Percentiles rank a stretch among this genome's conserved stretches.
Evolutionary conservation across 2,888 invertebrate genomes (phyloP).

Genomic region (Chrysolina haemoptera): DNA sequence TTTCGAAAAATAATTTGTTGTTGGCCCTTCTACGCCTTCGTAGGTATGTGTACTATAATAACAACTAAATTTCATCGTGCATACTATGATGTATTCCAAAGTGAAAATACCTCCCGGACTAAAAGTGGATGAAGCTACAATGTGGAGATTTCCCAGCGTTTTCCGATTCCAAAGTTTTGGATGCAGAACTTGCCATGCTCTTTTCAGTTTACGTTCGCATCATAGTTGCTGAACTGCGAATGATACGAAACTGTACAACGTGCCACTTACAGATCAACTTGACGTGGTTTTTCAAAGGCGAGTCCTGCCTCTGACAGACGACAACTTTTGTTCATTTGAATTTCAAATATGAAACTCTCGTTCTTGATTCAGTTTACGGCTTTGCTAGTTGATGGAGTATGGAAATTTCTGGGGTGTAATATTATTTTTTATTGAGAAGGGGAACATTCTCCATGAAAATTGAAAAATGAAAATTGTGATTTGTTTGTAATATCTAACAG

Average conservation of each 20-base stretch:
- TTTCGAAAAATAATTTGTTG: too few species aligned
- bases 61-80: too few species aligned
- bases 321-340: conserved; percentile 56
- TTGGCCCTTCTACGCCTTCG: too few species aligned
- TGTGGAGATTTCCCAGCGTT: conserved; percentile 39
- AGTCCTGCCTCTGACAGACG: conserved; percentile 55
- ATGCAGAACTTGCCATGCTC: conserved; percentile 56
- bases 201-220: conserved; percentile 53
- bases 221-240: conserved; percentile 47
- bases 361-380: conserved; percentile 8
- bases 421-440: not conserved
- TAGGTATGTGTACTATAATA: too few species aligned
- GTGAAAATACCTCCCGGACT: too few species aligned
- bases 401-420: not conserved
- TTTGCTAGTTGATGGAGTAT: not conserved
- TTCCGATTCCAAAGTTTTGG: conserved; percentile 48
- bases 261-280: conserved; percentile 56
- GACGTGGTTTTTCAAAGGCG: conserved; percentile 50
- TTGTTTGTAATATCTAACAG: too few species aligned
- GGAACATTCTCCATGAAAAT: too few species aligned
- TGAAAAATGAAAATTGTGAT: too few species aligned
- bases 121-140: conserved; percentile 2
- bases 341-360: conserved; percentile 52
- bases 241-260: conserved; percentile 53
- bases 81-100: too few species aligned